Percentiles rank a stretch among this genome's conserved stretches.
These are phyloP conservation scores for Rhyacichthys aspro DNA, from an alignment of 2,797 vertebrate genomes.

Conservation along the genomic window DNA sequence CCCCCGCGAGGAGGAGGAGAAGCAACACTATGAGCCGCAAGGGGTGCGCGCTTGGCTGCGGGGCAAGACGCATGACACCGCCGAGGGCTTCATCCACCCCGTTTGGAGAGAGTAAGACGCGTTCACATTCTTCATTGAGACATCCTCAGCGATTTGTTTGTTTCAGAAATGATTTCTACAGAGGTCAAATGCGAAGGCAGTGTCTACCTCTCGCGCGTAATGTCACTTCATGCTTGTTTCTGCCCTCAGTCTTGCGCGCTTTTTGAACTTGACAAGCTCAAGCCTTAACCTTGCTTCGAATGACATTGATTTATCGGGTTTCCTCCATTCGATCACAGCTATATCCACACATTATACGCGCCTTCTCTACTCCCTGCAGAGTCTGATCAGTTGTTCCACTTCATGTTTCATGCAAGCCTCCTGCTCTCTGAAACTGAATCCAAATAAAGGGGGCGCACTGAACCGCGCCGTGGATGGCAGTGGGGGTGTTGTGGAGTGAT, in stretches of 20 bases:
- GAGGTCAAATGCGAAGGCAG: constrained; percentile 46
- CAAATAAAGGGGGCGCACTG: constrained; percentile 39
- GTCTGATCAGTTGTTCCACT: constrained; percentile 42
- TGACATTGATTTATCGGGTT: constrained; percentile 19
- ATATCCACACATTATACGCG: constrained; percentile 2
- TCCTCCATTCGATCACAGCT: constrained; percentile 12
- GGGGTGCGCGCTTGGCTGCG: constrained; percentile 76
- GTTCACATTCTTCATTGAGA: constrained; percentile 77
- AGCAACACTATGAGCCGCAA: constrained; percentile 80
- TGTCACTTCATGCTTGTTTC: constrained; percentile 54
- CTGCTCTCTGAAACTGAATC: constrained; percentile 58
- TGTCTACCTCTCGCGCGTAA: constrained; percentile 55
- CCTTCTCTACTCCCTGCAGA: constrained; percentile 22
- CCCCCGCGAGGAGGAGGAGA: constrained; percentile 85
- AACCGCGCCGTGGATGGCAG: constrained; percentile 19
- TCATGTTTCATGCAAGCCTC: constrained; percentile 49
- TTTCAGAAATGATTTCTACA: constrained; percentile 36
- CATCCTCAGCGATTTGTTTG: constrained; percentile 31
- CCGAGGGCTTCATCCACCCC: constrained; percentile 78
- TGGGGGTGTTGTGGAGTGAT: constrained; percentile 33
- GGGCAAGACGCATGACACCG: constrained; percentile 80
- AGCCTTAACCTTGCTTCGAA: constrained; percentile 21
- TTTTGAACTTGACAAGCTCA: constrained; percentile 27
- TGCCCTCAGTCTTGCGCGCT: constrained; percentile 42
- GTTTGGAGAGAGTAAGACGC: constrained; percentile 59